Evolutionary conservation across 2,888 invertebrate genomes (phyloP), one percentile per base, ranked within the genome.

Genomic region (Drosophila robusta): DNA sequence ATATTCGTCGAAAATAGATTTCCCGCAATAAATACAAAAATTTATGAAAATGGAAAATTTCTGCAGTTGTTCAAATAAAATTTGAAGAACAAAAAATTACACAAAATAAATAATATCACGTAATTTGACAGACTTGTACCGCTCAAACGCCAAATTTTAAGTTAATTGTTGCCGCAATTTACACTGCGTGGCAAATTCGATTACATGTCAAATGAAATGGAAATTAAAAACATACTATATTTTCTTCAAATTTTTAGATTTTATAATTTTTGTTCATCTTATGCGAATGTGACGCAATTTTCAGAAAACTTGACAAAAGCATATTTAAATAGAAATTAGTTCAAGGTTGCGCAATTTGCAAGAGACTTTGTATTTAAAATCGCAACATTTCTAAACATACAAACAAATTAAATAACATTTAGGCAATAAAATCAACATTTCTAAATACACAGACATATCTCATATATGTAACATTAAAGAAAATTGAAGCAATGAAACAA

Each of bases 291-390:
- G 87, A 83, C 82, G 87, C 81, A 83, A 83, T 81, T 60, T 50
- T 62, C 46, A 29, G 26, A 45, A 65, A 68, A 61, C 44, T 74
- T 70, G 73, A 78, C 70, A 86, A 80, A 70, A 78, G 57, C 70
- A 66, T 76, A 82, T 72, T 87, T 70, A 87, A 84, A 87, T 78
- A 78, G 72, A 89, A 87, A 82, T 87, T 89, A 71, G 89, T 87
- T 87, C 86, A 87, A 87, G 86, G 86, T 80, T 84, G 69, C 38
- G 39, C 71, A 75, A 87, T 84, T 86, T 71, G 85, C 85, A 74
- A 79, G 62, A 70, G 62, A 73, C 70, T 29, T 29, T 29, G 24
- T 47, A 39, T 61, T 46, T 14, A 34, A 54, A 44, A 54, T 32
- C 11, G 3, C 7, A 29, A 29, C 3, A 32, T 18, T 52, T 55